These are phyloP conservation scores for Limonius californicus DNA, from an alignment of 1,140 invertebrate species.

Conservation along the genomic window DNA sequence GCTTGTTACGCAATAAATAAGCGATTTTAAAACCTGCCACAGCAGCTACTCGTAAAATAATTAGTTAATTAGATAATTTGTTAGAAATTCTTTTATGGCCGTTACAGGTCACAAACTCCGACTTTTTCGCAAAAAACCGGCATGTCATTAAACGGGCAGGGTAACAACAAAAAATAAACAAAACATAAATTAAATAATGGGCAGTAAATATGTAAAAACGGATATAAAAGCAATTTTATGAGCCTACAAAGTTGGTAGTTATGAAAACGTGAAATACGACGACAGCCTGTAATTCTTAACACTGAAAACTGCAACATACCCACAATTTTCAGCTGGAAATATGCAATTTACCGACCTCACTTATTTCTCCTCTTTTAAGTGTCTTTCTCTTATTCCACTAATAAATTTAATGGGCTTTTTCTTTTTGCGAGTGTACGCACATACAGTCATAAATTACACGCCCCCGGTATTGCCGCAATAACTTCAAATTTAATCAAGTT, in stretches of 20 bases:
- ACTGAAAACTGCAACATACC: not conserved
- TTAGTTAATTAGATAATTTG: too few species aligned
- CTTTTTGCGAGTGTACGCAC: conserved; percentile 10
- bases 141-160: too few species aligned
- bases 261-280: not conserved
- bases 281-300: too few species aligned
- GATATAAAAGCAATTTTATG: conserved; percentile 18
- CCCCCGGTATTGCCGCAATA: conserved; percentile 8
- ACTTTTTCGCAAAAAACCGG: too few species aligned
- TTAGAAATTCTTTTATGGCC: too few species aligned
- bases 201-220: conserved; percentile 17
- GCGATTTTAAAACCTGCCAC: too few species aligned
- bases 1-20: not conserved
- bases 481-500: conserved; percentile 15
- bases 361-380: not conserved
- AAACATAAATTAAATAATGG: conserved; percentile 19
- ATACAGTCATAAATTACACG: conserved; percentile 7
- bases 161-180: not conserved
- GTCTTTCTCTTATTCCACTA: not conserved
- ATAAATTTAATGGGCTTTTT: conserved; percentile 12
- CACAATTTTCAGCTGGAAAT: not conserved
- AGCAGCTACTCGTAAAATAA: too few species aligned
- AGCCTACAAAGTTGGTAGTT: conserved; percentile 5
- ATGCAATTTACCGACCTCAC: not conserved
- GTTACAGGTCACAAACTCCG: too few species aligned